These are phyloP conservation scores for Heliconius eleuchia DNA, from an alignment of 1,140 invertebrate genomes.

Conservation along the genomic window DNA sequence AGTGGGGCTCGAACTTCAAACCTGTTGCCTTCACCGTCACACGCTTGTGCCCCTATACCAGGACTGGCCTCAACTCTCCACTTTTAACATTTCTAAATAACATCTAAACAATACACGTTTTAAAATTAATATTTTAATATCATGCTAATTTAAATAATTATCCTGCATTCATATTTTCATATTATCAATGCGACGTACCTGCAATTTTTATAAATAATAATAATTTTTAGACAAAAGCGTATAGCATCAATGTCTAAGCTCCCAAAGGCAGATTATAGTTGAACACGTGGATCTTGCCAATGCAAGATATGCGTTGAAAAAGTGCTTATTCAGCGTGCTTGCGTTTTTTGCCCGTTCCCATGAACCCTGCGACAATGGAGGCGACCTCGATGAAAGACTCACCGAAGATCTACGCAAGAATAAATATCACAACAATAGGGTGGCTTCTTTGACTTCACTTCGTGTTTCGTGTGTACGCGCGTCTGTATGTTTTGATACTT, in stretches of 20 bases:
- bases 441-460: constrained; percentile 78
- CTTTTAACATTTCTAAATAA: background rate
- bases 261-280: constrained; percentile 51
- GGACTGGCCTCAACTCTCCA: background rate
- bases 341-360: constrained; percentile 77
- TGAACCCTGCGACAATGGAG: constrained; percentile 76
- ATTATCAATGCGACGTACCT: background rate
- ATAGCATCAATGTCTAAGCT: constrained; percentile 26
- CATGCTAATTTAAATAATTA: no score
- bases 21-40: no score
- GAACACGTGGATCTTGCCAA: constrained; percentile 69
- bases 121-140: no score
- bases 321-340: constrained; percentile 65
- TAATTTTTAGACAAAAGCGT: background rate
- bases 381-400: constrained; percentile 75
- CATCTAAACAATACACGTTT: no score
- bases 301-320: constrained; percentile 63
- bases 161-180: no score
- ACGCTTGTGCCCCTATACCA: no score
- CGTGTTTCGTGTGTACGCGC: constrained; percentile 32
- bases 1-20: no score
- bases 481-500: constrained; percentile 53
- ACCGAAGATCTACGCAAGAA: constrained; percentile 76
- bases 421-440: constrained; percentile 80
- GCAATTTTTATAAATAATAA: background rate